Evolutionary conservation across 2,113 vertebrate species (phyloP).

Genomic region (Nicator chloris): DNA sequence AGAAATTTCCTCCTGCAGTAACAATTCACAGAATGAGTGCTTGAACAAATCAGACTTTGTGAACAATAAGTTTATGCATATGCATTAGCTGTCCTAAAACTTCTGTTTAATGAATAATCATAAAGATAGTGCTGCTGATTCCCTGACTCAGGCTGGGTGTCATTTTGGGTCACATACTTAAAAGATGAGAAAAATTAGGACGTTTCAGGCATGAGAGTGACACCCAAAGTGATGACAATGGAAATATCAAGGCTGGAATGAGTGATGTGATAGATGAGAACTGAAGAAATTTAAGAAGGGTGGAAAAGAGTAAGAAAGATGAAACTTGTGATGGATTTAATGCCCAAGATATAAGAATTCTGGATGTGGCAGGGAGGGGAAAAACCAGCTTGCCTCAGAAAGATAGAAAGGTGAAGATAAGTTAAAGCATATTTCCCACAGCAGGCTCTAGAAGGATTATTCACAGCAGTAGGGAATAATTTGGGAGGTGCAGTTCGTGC

Average conservation of each 20-base stretch:
- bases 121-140: not conserved
- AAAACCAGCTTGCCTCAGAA: not conserved
- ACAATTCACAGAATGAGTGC: not conserved
- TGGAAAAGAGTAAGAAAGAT: not conserved
- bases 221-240: not conserved
- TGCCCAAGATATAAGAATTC: not conserved
- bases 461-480: not conserved
- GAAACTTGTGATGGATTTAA: not conserved
- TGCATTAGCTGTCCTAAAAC: not conserved
- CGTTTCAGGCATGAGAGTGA: not conserved
- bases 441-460: not conserved
- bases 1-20: not conserved
- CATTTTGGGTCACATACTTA: not conserved
- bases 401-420: not conserved
- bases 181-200: not conserved
- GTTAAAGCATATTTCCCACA: not conserved
- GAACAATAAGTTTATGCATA: not conserved
- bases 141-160: not conserved
- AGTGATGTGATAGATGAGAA: not conserved
- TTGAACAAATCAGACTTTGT: not conserved
- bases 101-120: slow-evolving; percentile 16
- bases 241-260: not conserved
- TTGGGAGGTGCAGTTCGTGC: not conserved
- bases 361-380: not conserved
- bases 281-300: not conserved